Conservation (phyloP, 2,888 invertebrate genomes). For the Stenodera caucasica region DNA sequence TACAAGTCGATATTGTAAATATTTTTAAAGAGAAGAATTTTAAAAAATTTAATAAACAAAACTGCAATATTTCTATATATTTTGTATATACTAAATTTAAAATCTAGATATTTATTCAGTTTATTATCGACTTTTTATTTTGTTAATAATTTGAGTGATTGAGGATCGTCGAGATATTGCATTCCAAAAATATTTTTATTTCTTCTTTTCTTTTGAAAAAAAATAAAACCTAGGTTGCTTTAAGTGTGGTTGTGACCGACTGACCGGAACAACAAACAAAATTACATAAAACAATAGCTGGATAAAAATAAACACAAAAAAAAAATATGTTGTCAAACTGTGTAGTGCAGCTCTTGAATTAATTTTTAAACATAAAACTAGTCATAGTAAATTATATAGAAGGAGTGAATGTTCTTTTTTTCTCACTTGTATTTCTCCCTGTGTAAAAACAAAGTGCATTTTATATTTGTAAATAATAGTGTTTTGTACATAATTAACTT, state of each 20-base stretch:
- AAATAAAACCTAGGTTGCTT: slow-evolving; percentile 11
- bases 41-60: slow-evolving; percentile 32
- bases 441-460: slow-evolving; percentile 51
- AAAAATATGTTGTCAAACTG: slow-evolving; percentile 33
- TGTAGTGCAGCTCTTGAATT: slow-evolving; percentile 39
- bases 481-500: slow-evolving; percentile 56
- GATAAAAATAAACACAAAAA: slow-evolving; percentile 15
- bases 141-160: neutral
- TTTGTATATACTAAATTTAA: slow-evolving; percentile 42
- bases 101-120: slow-evolving; percentile 42
- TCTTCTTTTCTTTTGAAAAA: slow-evolving; percentile 26
- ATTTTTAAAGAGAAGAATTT: neutral
- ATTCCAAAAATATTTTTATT: slow-evolving; percentile 39
- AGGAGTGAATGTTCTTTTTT: slow-evolving; percentile 44
- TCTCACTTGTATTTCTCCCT: slow-evolving; percentile 32
- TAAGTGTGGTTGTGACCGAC: slow-evolving; percentile 25
- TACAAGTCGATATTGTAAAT: slow-evolving; percentile 45
- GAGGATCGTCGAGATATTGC: slow-evolving; percentile 38
- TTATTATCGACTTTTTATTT: slow-evolving; percentile 28
- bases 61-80: slow-evolving; percentile 51
- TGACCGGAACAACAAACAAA: slow-evolving; percentile 8
- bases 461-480: slow-evolving; percentile 54
- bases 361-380: slow-evolving; percentile 44
- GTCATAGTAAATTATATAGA: slow-evolving; percentile 53
- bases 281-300: slow-evolving; percentile 13